These are phyloP conservation scores for Drosophila paranaensis DNA, from an alignment of 2,888 invertebrate genomes.

Conservation along the genomic window DNA sequence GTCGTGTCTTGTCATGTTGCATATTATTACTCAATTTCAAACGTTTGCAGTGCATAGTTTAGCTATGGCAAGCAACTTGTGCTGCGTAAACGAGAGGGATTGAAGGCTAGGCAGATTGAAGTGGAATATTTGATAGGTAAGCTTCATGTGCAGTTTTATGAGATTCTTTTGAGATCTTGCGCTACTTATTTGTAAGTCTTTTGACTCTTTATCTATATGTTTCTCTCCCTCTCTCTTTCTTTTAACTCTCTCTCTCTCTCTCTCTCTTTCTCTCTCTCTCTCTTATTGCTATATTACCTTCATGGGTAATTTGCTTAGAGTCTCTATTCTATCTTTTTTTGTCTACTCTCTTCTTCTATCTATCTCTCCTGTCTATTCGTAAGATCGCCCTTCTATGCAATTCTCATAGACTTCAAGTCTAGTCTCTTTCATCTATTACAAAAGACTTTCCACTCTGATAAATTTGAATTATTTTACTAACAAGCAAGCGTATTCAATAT, in stretches of 20 bases:
- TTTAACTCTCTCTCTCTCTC: no score
- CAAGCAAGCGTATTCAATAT: conserved; percentile 20
- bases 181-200: no score
- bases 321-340: not conserved
- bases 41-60: not conserved
- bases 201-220: no score
- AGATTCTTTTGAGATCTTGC: no score
- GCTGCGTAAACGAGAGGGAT: no score
- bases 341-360: not conserved
- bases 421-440: not conserved
- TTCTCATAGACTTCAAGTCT: not conserved
- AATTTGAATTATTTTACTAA: not conserved
- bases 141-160: no score
- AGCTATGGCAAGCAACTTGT: not conserved
- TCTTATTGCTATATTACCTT: no score
- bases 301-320: no score
- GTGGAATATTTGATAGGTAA: no score
- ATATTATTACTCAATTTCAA: conserved; percentile 31
- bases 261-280: no score
- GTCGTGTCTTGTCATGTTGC: conserved; percentile 31
- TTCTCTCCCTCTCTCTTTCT: no score
- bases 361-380: not conserved
- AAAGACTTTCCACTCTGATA: not conserved
- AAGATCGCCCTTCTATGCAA: not conserved
- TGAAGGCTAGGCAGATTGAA: no score